Conservation (phyloP, 1,140 invertebrate species). For the Eumeta japonica region DNA sequence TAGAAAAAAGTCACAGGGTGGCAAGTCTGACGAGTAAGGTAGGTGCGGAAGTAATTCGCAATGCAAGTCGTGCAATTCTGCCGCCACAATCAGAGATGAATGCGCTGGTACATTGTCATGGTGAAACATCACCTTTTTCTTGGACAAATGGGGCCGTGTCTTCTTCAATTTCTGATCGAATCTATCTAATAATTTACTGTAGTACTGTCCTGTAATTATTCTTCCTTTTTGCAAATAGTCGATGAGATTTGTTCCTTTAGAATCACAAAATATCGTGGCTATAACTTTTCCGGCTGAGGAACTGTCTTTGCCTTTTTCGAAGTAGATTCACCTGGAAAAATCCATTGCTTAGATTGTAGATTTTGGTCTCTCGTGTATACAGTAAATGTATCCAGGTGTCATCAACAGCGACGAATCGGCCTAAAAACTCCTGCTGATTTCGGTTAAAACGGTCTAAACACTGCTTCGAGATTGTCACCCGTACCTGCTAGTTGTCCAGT, state of each 20-base stretch:
- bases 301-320: constrained; percentile 27
- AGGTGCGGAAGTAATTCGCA: constrained; percentile 48
- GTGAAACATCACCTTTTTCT: constrained; percentile 34
- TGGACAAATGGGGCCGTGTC: constrained; percentile 21
- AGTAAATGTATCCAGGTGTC: too few species aligned
- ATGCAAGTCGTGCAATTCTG: constrained; percentile 29
- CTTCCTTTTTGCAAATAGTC: constrained; percentile 14
- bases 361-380: constrained; percentile 22
- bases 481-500: too few species aligned
- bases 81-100: constrained; percentile 19
- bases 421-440: too few species aligned
- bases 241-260: constrained; percentile 11
- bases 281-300: constrained; percentile 10
- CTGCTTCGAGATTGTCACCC: too few species aligned
- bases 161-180: constrained; percentile 8
- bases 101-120: constrained; percentile 37
- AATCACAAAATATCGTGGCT: constrained; percentile 15
- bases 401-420: too few species aligned
- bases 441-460: too few species aligned
- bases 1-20: constrained; percentile 38
- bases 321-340: constrained; percentile 8
- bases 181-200: constrained; percentile 10
- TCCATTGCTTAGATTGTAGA: constrained; percentile 25
- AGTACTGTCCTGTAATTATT: constrained; percentile 24
- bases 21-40: constrained; percentile 47